phyloP scores from a whole-genome alignment of 2,888 invertebrate species.

The Lepetodrilus schrolli region DNA sequence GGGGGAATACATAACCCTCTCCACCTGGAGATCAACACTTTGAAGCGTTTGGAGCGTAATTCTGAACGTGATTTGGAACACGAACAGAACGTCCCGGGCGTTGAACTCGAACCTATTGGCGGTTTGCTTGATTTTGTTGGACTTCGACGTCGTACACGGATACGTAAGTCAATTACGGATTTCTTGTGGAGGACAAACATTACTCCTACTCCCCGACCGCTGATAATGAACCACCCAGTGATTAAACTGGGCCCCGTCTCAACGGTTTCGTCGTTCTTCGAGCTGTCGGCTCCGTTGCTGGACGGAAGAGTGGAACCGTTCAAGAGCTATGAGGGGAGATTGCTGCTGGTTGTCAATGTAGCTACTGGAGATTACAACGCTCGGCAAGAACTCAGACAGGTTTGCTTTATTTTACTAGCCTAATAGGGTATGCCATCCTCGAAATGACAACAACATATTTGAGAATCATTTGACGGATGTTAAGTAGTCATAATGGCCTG shows the following conservation, averaged over 20 bases:
- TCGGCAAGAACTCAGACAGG: constrained; percentile 41
- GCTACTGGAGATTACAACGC: constrained; percentile 43
- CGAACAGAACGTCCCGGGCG: too few species aligned
- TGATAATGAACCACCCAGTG: neutral
- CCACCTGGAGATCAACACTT: too few species aligned
- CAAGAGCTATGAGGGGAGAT: constrained; percentile 40
- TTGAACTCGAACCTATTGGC: neutral
- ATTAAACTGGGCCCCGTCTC: constrained; percentile 38
- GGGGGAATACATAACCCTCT: too few species aligned
- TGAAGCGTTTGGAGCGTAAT: too few species aligned
- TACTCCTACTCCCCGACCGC: neutral
- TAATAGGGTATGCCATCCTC: too few species aligned
- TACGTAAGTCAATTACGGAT: neutral
- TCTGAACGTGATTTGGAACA: too few species aligned
- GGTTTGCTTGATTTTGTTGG: neutral
- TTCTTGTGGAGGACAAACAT: neutral
- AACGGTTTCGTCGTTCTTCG: constrained; percentile 43
- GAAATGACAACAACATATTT: too few species aligned
- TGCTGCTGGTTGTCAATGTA: constrained; percentile 45
- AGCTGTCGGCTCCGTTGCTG: constrained; percentile 41
- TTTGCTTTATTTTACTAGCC: too few species aligned
- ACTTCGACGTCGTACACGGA: neutral
- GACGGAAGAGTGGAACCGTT: constrained; percentile 46
- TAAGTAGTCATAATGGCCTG: too few species aligned
- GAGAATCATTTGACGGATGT: too few species aligned